Evolutionary conservation across 2,797 vertebrate species (phyloP), one percentile per base, ranked within the genome.

Genomic region (Telmatherina bonti): DNA sequence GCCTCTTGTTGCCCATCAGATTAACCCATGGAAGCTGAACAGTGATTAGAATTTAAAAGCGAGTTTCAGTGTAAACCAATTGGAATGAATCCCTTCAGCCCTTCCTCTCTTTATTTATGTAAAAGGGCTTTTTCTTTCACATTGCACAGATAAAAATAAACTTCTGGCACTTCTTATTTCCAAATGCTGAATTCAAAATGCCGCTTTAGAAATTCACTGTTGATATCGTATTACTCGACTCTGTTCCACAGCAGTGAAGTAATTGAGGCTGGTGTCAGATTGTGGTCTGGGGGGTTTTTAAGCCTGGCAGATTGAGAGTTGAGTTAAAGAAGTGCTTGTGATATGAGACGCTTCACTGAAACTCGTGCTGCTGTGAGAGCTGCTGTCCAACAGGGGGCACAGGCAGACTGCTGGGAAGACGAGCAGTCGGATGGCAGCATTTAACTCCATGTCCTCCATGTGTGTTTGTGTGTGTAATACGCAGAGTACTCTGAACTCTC

Each of bases 341-440:
- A 78, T 85, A 68, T 62, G 85, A 88, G 85, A 49, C 12, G 27
- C 67, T 69, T 62, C 43, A 31, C 68, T 38, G 72, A 66, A 67
- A 62, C 9, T 36, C n/a, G 7, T 29, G 36, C 26, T 69, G 85
- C 71, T 67, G 66, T 84, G 22, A n/a, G 4, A 0, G 47, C 0
- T 27, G 24, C 36, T 1, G 65, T 72, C 93, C 97, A 96, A 95
- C 91, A 96, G 97, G 96, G 95, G 97, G 96, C 95, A 92, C 90
- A 93, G 91, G 56, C 61, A 87, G 87, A 88, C 94, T 91, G 70
- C 70, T 24, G 13, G 73, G 61, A 45, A 69, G 62, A 41, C 22
- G 29, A 53, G 26, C 33, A 24, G 20, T 2, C 13, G 49, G 62
- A 58, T 49, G 60, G 63, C 55, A 47, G 60, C 63, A 30, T 43